These are phyloP conservation scores for Ichneumon xanthorius DNA, from an alignment of 2,888 invertebrate genomes.

Conservation along the genomic window DNA sequence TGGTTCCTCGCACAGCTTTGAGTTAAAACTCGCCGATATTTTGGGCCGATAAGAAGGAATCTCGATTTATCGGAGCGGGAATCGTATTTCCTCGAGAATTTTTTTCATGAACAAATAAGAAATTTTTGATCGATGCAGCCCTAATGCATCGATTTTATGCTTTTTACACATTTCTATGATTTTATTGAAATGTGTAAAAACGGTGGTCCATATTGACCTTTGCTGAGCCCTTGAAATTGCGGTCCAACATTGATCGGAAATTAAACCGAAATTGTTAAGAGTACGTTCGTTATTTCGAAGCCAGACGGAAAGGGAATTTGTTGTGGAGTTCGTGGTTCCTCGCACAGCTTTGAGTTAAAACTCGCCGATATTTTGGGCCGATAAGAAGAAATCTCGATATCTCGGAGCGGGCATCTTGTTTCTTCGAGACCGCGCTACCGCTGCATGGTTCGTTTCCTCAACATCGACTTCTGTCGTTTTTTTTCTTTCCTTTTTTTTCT, in stretches of 20 bases:
- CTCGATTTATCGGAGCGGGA: constrained; percentile 41
- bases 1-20: constrained; percentile 1
- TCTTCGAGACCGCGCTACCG: constrained; percentile 20
- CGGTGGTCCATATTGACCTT: not conserved
- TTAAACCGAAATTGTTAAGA: not conserved
- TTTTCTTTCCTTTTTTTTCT: constrained; percentile 4
- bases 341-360: constrained; percentile 13
- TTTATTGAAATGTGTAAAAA: too few relatives aligned
- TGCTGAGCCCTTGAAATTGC: not conserved
- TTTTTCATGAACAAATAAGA: too few relatives aligned
- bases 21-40: constrained; percentile 31
- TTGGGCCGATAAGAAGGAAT: constrained; percentile 39
- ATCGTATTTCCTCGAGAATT: constrained; percentile 37
- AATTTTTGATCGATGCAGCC: too few relatives aligned
- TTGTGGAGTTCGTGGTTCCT: constrained; percentile 8
- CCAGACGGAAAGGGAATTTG: constrained; percentile 10
- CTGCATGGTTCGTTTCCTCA: constrained; percentile 23
- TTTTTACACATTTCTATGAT: too few relatives aligned
- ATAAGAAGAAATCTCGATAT: constrained; percentile 48
- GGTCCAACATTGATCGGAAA: not conserved
- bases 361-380: constrained; percentile 34
- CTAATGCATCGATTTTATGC: too few relatives aligned
- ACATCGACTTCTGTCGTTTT: not conserved
- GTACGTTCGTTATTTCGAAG: not conserved
- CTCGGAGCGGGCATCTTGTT: constrained; percentile 47